Base-by-base conservation (phyloP, 2,113 vertebrate genomes). In the Struthidea cinerea region DNA sequence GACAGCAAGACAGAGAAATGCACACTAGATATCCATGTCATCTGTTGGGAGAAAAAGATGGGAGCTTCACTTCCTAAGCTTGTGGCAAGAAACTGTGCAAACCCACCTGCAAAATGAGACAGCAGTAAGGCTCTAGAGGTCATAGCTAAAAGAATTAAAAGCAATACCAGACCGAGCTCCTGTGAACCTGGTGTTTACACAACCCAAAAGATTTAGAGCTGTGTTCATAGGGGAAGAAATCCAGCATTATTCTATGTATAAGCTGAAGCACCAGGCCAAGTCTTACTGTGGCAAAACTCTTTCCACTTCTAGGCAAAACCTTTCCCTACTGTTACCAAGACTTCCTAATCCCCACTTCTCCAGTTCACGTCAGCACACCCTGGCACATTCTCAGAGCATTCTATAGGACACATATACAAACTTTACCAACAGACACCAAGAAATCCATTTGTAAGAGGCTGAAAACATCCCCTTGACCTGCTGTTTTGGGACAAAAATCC, bases 361-460 rank as follows among this genome's bases (percentile, higher is more conserved):
- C 49, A 41, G 37, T 13, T 81, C 24, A 26, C 0, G 0, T 37
- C 21, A 60, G 26, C 3, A 6, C 3, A 61, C 1, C 6, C 6
- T 16, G 32, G 4, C 27, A 76, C 39, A 44, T 52, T 60, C 53
- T 53, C 16, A 46, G 57, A 87, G 44, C 12, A 10, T 19, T 83
- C 26, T 23, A 8, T 1, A 26, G 18, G 6, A 85, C 0, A 9
- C 10, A 53, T 3, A n/a, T 4, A 30, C 5, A 61, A 47, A 57
- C 16, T 61, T 28, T 20, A 55, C 16, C 20, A 89, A 75, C 4
- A 49, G 10, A 87, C 5, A 56, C 13, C 4, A 78, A 37, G 4
- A 73, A 69, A 10, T n/a, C 50, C 15, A 26, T 1, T 4, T 16
- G 4, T 22, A 49, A 57, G 20, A 87, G 12, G 8, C 12, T 64